Evolutionary conservation across 2,113 vertebrate species (phyloP).

Genomic region (Petrocephalus microphthalmus): DNA sequence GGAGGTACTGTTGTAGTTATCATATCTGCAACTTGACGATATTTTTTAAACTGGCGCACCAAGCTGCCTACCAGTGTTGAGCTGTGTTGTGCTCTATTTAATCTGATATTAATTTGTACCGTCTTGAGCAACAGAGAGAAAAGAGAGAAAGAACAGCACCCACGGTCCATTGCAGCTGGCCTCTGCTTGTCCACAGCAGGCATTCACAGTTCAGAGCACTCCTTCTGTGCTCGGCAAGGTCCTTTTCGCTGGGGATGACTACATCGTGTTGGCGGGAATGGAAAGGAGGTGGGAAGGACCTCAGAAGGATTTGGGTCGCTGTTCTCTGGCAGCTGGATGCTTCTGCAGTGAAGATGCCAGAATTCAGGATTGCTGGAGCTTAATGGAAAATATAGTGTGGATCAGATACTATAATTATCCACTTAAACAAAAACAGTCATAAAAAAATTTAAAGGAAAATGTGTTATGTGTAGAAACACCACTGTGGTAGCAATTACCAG

Average conservation of each 20-base stretch:
- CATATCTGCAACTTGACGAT: neutral
- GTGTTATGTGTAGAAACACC: neutral
- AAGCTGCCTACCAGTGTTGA: constrained; percentile 35
- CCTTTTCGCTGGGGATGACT: constrained; percentile 53
- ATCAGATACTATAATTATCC: neutral
- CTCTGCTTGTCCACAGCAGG: constrained; percentile 53
- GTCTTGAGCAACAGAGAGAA: constrained; percentile 60
- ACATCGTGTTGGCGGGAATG: constrained; percentile 55
- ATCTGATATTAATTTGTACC: constrained; percentile 39
- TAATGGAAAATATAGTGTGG: neutral
- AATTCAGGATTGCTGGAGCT: neutral
- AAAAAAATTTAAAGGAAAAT: neutral
- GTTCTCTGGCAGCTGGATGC: constrained; percentile 55
- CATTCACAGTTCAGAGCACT: constrained; percentile 62
- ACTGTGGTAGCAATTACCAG: neutral
- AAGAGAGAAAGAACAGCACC: constrained; percentile 50
- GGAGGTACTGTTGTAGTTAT: neutral
- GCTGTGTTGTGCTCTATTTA: constrained; percentile 41
- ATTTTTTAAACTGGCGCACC: neutral
- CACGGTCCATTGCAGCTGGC: constrained; percentile 52
- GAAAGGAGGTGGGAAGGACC: constrained; percentile 61
- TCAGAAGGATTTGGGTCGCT: constrained; percentile 64
- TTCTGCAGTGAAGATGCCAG: constrained; percentile 37
- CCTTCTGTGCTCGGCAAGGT: constrained; percentile 52
- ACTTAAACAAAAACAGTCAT: neutral